A percentile compares a stretch with the other conserved stretches of the same genome.
These are phyloP conservation scores for Drosophila atroscutellata DNA, from an alignment of 2,888 invertebrate genomes.

Conservation along the genomic window DNA sequence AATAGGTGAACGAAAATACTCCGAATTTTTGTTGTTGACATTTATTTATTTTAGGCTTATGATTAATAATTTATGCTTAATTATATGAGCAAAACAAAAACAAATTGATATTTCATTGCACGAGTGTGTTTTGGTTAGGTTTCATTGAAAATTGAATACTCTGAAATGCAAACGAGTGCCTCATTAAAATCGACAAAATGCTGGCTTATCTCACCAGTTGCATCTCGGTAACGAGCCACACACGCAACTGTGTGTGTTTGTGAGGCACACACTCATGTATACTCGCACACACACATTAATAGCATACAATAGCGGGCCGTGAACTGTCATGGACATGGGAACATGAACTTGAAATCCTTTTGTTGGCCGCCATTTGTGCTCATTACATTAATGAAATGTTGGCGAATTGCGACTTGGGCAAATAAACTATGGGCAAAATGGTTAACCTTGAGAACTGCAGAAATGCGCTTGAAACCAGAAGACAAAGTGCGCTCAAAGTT, in stretches of 20 bases:
- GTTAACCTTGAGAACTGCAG: slow-evolving; percentile 66
- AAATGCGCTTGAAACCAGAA: slow-evolving; percentile 47
- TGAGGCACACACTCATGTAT: neutral
- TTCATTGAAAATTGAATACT: slow-evolving; percentile 21
- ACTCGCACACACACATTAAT: slow-evolving; percentile 20
- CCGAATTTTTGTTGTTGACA: fast-evolving
- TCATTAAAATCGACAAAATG: slow-evolving; percentile 61
- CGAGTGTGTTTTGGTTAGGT: neutral
- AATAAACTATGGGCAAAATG: slow-evolving; percentile 27
- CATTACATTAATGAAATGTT: slow-evolving; percentile 67
- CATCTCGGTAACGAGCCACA: slow-evolving; percentile 69
- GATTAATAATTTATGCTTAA: neutral
- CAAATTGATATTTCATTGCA: too few relatives aligned
- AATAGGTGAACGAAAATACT: neutral
- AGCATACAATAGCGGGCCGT: slow-evolving; percentile 71
- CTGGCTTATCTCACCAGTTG: slow-evolving; percentile 64
- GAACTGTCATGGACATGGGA: slow-evolving; percentile 54
- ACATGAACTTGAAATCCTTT: slow-evolving; percentile 74
- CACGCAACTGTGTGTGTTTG: slow-evolving; percentile 29
- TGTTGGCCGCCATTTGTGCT: slow-evolving; percentile 58
- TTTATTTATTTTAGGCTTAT: neutral
- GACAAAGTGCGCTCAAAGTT: slow-evolving; percentile 34
- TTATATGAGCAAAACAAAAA: neutral
- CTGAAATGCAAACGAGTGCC: slow-evolving; percentile 33
- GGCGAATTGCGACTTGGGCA: slow-evolving; percentile 55